Conservation (phyloP, 2,797 vertebrate genomes). For the Takifugu rubripes region DNA sequence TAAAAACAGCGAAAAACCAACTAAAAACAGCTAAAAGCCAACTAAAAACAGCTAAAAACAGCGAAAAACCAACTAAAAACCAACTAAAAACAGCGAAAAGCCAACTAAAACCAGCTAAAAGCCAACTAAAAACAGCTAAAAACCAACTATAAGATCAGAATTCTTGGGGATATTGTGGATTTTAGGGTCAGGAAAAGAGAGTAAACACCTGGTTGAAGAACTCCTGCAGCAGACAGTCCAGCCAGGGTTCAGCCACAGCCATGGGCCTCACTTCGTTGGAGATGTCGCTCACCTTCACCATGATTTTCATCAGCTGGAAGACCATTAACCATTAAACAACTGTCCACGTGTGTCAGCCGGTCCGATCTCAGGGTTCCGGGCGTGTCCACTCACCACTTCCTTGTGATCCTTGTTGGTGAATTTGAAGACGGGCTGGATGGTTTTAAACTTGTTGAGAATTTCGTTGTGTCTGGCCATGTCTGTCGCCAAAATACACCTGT, state of each 20-base stretch:
- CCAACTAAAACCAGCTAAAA: no score
- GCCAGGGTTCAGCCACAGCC: slow-evolving; percentile 89
- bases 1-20: no score
- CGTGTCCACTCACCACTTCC: slow-evolving; percentile 45
- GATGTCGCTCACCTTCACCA: slow-evolving; percentile 95
- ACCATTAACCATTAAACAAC: neutral
- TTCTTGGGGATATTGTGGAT: no score
- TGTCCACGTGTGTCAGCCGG: no score
- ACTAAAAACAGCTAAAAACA: no score
- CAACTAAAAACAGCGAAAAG: neutral
- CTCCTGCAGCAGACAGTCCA: slow-evolving; percentile 89
- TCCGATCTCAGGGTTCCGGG: neutral
- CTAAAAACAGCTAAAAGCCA: no score
- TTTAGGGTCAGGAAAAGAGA: neutral
- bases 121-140: neutral
- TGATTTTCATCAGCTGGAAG: slow-evolving; percentile 88
- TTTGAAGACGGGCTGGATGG: slow-evolving; percentile 83
- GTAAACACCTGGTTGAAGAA: slow-evolving; percentile 89
- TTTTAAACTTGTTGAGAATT: slow-evolving; percentile 85
- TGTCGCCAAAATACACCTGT: slow-evolving; percentile 82
- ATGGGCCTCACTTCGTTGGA: slow-evolving; percentile 90
- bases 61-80: no score
- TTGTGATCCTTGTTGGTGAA: slow-evolving; percentile 84
- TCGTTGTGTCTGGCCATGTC: slow-evolving; percentile 92
- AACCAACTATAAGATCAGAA: neutral